A percentile compares a stretch with the other conserved stretches of the same genome.
Evolutionary conservation across 1,140 invertebrate genomes (phyloP).

Genomic region (Drosophila simulans): DNA sequence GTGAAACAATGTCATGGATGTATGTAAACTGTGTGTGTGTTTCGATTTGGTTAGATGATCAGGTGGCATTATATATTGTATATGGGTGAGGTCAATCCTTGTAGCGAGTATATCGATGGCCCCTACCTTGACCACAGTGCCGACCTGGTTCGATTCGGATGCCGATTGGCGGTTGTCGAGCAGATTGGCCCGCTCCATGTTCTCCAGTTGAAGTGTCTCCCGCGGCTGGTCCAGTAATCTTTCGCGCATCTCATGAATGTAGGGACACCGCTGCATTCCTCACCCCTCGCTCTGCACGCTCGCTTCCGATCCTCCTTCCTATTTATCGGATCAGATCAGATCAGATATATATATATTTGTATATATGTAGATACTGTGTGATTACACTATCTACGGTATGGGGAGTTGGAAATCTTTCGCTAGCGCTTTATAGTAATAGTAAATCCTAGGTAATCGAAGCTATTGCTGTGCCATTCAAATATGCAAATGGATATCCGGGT

Average conservation of each 20-base stretch:
- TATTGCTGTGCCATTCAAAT: constrained; percentile 42
- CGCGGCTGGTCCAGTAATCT: constrained; percentile 89
- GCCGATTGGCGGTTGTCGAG: constrained; percentile 87
- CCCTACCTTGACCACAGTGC: constrained; percentile 93
- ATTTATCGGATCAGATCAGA: constrained; percentile 24
- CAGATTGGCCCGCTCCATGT: constrained; percentile 85
- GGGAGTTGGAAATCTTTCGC: not conserved
- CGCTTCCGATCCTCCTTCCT: constrained; percentile 44
- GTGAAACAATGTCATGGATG: not conserved
- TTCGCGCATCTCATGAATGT: constrained; percentile 96
- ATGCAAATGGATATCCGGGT: constrained; percentile 13
- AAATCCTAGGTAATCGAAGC: not conserved
- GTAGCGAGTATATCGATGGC: constrained; percentile 76
- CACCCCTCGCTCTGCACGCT: constrained; percentile 43
- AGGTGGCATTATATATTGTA: constrained; percentile 35
- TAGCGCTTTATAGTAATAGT: constrained; percentile 15
- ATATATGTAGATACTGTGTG: not conserved
- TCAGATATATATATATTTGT: not conserved
- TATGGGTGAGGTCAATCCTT: constrained; percentile 63
- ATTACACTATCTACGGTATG: not conserved
- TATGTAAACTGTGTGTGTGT: constrained; percentile 4
- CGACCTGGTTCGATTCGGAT: constrained; percentile 88
- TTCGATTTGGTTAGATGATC: constrained; percentile 18
- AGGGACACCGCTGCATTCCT: constrained; percentile 94
- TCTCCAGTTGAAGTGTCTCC: constrained; percentile 85